These are phyloP conservation scores for Remorina albescens DNA, from an alignment of 2,797 vertebrate species.

Conservation along the genomic window DNA sequence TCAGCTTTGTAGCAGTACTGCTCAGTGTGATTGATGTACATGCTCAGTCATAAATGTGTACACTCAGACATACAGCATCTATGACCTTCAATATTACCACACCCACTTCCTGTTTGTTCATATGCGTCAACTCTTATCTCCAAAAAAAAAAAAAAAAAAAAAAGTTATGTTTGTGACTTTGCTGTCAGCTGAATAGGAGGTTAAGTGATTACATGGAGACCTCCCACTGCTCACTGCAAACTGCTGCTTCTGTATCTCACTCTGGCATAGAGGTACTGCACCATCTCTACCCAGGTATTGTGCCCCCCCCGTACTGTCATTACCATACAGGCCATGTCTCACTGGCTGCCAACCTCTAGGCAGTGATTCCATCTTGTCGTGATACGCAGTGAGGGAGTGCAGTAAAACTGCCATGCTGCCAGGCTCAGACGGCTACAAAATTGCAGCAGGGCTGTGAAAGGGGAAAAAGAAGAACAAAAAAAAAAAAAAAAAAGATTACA, in stretches of 20 bases:
- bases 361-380: constrained; percentile 78
- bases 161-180: constrained; percentile 54
- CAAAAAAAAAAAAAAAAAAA: constrained; percentile 58
- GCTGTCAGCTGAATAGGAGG: constrained; percentile 73
- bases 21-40: constrained; percentile 37
- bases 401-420: constrained; percentile 78
- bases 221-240: constrained; percentile 67
- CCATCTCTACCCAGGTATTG: constrained; percentile 36
- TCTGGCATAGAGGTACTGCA: constrained; percentile 62
- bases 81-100: constrained; percentile 19
- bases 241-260: constrained; percentile 65
- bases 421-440: constrained; percentile 76
- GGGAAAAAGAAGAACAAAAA: constrained; percentile 38
- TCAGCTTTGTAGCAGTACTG: constrained; percentile 2
- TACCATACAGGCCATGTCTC: constrained; percentile 80
- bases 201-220: constrained; percentile 73
- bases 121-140: constrained; percentile 37
- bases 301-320: constrained; percentile 65
- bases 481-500: constrained; percentile 62
- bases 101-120: constrained; percentile 23
- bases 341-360: constrained; percentile 76
- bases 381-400: constrained; percentile 67
- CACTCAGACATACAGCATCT: constrained; percentile 17
- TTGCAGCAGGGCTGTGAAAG: constrained; percentile 67
- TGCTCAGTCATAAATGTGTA: constrained; percentile 27